Evolutionary conservation across 2,888 invertebrate species (phyloP).

Genomic region (Campaea margaritaria): DNA sequence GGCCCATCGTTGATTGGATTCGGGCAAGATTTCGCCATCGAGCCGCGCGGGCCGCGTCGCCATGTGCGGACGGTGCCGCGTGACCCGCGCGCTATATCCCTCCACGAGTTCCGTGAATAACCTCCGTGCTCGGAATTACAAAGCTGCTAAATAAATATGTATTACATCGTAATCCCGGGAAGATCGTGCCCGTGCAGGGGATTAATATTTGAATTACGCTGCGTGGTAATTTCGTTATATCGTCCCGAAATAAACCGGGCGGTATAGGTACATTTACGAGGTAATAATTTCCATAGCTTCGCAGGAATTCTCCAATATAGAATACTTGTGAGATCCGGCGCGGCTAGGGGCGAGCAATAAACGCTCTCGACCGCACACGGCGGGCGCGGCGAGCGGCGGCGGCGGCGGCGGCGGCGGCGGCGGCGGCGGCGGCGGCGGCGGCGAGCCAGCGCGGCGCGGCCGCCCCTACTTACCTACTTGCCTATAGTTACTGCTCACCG

Average conservation of each 20-base stretch:
- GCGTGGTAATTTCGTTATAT: conserved; percentile 18
- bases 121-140: conserved; percentile 17
- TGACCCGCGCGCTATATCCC: conserved; percentile 8
- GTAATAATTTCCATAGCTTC: conserved; percentile 25
- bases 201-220: conserved; percentile 34
- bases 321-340: conserved; percentile 17
- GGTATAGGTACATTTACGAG: conserved; percentile 27
- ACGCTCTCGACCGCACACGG: too few species aligned
- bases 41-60: conserved; percentile 8
- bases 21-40: conserved; percentile 12
- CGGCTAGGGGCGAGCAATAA: neutral
- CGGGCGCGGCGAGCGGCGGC: too few species aligned
- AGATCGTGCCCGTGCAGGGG: conserved; percentile 22
- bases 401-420: too few species aligned
- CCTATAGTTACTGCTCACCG: neutral
- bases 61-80: conserved; percentile 1
- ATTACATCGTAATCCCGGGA: conserved; percentile 24
- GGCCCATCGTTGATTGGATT: conserved; percentile 37
- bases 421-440: too few species aligned
- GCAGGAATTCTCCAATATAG: conserved; percentile 26
- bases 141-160: conserved; percentile 11
- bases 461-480: too few species aligned
- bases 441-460: too few species aligned
- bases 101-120: conserved; percentile 21
- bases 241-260: conserved; percentile 21